Percentiles rank a stretch among this genome's conserved stretches.
These are phyloP conservation scores for Stenchaetothrips biformis DNA, from an alignment of 2,888 invertebrate genomes.

Conservation along the genomic window DNA sequence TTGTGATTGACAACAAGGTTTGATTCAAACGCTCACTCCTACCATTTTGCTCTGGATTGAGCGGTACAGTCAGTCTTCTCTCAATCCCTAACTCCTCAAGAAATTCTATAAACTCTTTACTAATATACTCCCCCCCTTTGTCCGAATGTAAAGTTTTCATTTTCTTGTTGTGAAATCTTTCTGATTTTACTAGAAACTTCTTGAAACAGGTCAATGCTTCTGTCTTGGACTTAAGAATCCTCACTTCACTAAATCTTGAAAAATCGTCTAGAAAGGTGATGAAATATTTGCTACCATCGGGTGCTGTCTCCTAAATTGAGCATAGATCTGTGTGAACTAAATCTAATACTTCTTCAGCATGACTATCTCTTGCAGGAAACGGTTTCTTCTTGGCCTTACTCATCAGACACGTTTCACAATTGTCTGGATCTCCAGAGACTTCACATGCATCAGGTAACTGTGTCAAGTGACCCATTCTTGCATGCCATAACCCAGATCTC, in stretches of 20 bases:
- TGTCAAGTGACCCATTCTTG: too few relatives aligned
- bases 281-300: constrained; percentile 14
- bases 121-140: constrained; percentile 32
- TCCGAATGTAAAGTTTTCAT: constrained; percentile 30
- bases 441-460: too few relatives aligned
- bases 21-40: constrained; percentile 38
- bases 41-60: constrained; percentile 39
- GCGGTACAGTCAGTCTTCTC: constrained; percentile 36
- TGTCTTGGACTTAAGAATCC: background rate
- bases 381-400: too few relatives aligned
- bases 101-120: constrained; percentile 33
- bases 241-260: constrained; percentile 17
- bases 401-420: too few relatives aligned
- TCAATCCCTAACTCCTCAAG: constrained; percentile 36
- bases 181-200: constrained; percentile 9
- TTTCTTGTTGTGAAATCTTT: constrained; percentile 26
- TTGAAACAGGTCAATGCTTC: constrained; percentile 21
- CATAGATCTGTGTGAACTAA: constrained; percentile 28
- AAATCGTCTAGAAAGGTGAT: constrained; percentile 28
- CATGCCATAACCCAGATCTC: too few relatives aligned
- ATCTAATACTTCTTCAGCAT: constrained; percentile 29
- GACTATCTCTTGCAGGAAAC: too few relatives aligned
- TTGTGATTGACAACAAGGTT: constrained; percentile 37
- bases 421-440: too few relatives aligned
- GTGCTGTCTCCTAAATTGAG: background rate